Percentiles rank a stretch among this genome's conserved stretches.
Evolutionary conservation across 2,888 invertebrate genomes (phyloP).

Genomic region (Timandra comae): DNA sequence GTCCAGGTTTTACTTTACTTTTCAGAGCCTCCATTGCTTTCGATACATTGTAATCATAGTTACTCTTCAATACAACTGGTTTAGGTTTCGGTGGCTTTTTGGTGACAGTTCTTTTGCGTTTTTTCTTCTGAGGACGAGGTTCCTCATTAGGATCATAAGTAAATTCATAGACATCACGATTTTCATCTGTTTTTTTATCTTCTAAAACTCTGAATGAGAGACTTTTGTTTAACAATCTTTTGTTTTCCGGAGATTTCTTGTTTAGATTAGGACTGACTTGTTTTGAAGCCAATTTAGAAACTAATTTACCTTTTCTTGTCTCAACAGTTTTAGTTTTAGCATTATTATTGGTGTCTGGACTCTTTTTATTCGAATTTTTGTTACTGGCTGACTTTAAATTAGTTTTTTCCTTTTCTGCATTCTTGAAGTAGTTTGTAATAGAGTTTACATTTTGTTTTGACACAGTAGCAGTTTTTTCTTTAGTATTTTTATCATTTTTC

Average conservation of each 20-base stretch:
- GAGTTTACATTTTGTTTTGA: constrained; percentile 5
- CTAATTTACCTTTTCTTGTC: constrained; percentile 8
- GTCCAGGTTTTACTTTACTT: constrained; percentile 26
- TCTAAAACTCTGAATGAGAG: constrained; percentile 47
- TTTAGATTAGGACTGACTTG: constrained; percentile 14
- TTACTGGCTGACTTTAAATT: constrained; percentile 5
- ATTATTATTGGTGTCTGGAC: constrained; percentile 48
- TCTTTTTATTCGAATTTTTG: constrained; percentile 19
- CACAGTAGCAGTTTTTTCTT: not conserved
- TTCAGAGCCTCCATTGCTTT: constrained; percentile 52
- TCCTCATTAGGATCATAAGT: constrained; percentile 67
- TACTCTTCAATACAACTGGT: constrained; percentile 36
- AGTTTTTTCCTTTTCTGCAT: constrained; percentile 7
- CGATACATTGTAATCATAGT: constrained; percentile 56
- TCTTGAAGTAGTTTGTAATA: constrained; percentile 2
- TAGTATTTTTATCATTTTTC: constrained; percentile 19
- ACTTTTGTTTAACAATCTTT: constrained; percentile 29
- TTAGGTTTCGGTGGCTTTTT: constrained; percentile 47
- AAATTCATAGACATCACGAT: constrained; percentile 64
- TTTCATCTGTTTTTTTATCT: constrained; percentile 36
- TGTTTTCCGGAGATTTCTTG: constrained; percentile 10
- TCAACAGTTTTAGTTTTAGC: constrained; percentile 19
- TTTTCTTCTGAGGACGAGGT: constrained; percentile 58
- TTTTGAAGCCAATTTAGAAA: constrained; percentile 12
- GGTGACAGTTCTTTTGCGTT: constrained; percentile 41